Conservation (phyloP, 2,888 invertebrate species). For the Megalurothrips usitatus region DNA sequence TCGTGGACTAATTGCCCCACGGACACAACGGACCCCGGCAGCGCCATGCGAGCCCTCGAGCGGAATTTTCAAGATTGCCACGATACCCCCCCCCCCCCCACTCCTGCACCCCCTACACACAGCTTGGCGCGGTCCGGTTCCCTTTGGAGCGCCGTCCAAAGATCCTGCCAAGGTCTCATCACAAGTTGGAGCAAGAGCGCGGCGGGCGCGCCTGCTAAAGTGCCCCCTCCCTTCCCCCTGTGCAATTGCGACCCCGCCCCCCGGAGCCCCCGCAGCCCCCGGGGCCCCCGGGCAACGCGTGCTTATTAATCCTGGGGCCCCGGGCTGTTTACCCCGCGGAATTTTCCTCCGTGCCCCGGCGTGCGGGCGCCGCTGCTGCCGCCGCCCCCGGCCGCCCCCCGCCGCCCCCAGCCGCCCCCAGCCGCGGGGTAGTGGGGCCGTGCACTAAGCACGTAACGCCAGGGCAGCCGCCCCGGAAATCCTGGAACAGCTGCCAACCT, state of each 20-base stretch:
- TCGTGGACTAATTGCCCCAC: neutral
- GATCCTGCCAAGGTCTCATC: constrained; percentile 15
- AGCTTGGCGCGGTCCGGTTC: neutral
- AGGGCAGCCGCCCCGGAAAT: no score
- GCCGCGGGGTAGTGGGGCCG: no score
- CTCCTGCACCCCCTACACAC: neutral
- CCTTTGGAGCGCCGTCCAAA: neutral
- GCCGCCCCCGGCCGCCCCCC: no score
- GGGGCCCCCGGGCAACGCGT: constrained; percentile 1
- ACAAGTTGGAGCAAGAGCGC: neutral
- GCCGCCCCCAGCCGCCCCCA: no score
- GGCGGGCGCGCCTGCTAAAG: no score
- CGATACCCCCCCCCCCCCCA: neutral
- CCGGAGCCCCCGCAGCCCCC: constrained; percentile 7
- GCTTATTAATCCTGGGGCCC: constrained; percentile 8
- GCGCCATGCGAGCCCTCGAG: neutral
- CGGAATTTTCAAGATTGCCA: neutral
- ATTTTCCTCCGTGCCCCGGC: constrained; percentile 19
- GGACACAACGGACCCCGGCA: no score
- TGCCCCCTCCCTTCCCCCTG: neutral
- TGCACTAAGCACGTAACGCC: no score
- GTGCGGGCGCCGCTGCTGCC: neutral
- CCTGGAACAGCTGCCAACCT: no score
- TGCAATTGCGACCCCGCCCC: neutral
- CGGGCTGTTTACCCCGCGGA: constrained; percentile 20